Percentiles rank a stretch among this genome's conserved stretches.
Conservation (phyloP, 53 echinoderm and acorn worm genomes). For the Pentamera pediparva region DNA sequence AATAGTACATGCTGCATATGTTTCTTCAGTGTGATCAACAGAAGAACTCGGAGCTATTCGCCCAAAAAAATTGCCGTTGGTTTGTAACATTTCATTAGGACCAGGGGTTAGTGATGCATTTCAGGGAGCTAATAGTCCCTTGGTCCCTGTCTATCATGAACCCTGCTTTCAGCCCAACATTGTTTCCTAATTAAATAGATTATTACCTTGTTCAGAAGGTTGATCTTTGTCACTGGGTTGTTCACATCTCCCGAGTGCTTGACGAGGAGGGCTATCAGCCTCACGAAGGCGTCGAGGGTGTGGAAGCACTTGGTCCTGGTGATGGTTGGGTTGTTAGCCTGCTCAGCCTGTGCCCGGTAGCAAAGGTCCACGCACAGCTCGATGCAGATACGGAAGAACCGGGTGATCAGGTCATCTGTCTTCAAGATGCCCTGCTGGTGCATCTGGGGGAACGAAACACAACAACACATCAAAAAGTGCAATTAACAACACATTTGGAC, state of each 20-base stretch:
- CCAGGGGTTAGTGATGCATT: no score
- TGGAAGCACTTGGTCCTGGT: conserved; percentile 98
- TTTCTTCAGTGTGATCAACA: no score
- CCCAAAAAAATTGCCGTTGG: no score
- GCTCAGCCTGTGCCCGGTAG: conserved; percentile 85
- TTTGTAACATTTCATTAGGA: no score
- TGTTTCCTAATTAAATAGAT: background rate
- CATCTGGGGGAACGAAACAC: conserved; percentile 53
- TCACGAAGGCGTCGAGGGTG: conserved; percentile 93
- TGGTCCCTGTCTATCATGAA: no score
- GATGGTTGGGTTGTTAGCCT: conserved; percentile 84
- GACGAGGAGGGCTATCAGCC: conserved; percentile 87
- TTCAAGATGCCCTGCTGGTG: conserved; percentile 98
- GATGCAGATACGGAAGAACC: conserved; percentile 98
- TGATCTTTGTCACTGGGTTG: conserved; percentile 98
- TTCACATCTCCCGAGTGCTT: conserved; percentile 97
- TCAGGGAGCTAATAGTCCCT: no score
- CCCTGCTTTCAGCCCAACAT: no score
- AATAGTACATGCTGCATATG: no score
- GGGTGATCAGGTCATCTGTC: conserved; percentile 97
- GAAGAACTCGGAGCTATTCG: no score
- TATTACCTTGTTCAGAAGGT: conserved; percentile 84
- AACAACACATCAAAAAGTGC: background rate
- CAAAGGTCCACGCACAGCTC: conserved; percentile 99
- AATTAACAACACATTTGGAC: background rate